phyloP scores from a whole-genome alignment of 2,797 vertebrate genomes.

The Picus viridis region DNA sequence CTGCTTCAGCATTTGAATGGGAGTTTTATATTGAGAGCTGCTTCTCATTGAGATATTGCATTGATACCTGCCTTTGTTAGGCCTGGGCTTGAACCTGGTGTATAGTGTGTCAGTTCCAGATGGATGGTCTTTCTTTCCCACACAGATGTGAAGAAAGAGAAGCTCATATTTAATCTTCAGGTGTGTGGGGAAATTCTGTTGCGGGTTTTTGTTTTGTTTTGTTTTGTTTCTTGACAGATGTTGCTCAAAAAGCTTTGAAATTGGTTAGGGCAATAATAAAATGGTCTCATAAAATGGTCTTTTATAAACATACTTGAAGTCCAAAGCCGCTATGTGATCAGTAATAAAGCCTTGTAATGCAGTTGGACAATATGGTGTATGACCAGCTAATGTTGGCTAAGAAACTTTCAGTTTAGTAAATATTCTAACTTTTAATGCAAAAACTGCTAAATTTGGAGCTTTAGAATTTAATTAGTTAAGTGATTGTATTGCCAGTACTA shows the following conservation, averaged over 20 bases:
- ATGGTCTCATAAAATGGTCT: not conserved
- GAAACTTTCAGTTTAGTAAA: not conserved
- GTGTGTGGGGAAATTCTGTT: not conserved
- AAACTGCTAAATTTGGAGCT: not conserved
- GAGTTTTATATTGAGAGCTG: not conserved
- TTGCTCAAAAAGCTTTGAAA: conserved; percentile 11
- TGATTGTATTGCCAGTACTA: not conserved
- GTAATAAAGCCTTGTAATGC: not conserved
- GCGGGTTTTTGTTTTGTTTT: not conserved
- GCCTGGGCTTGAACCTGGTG: not conserved
- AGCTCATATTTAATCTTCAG: not conserved
- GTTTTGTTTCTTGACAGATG: not conserved
- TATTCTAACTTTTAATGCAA: not conserved
- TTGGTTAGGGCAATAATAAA: not conserved
- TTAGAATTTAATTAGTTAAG: not conserved
- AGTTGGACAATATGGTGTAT: not conserved
- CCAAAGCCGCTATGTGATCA: not conserved
- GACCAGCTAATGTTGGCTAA: not conserved
- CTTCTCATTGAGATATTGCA: not conserved
- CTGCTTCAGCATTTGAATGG: conserved; percentile 12
- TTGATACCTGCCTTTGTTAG: not conserved
- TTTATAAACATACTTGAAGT: not conserved
- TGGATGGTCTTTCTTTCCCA: not conserved
- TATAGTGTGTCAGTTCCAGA: not conserved
- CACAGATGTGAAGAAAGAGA: not conserved